Conservation (phyloP, 2,797 vertebrate genomes). For the Xiphorhynchus erythropygius region DNA sequence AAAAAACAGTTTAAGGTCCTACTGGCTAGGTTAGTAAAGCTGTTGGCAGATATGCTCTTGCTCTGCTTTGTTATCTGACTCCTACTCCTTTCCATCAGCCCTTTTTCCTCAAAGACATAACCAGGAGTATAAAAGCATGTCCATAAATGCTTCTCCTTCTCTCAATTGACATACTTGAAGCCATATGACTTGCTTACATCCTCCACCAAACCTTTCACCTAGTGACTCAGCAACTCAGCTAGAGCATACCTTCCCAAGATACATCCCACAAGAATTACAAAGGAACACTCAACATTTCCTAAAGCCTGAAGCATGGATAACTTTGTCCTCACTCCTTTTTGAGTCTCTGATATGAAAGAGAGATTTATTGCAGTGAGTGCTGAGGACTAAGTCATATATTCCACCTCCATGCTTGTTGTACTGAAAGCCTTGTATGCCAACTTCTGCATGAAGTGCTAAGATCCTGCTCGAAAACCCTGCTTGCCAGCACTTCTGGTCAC, state of each 20-base stretch:
- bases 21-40: not conserved
- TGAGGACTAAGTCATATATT: not conserved
- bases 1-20: not conserved
- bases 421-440: not conserved
- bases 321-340: not conserved
- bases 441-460: not conserved
- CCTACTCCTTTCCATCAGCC: not conserved
- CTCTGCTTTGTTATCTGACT: not conserved
- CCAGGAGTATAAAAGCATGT: not conserved
- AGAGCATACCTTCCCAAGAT: not conserved
- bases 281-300: not conserved
- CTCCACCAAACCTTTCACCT: not conserved
- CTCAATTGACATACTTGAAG: not conserved
- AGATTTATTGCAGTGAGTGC: not conserved
- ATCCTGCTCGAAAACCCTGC: not conserved
- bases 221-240: not conserved
- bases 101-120: not conserved
- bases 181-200: not conserved
- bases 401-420: not conserved
- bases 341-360: not conserved
- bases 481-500: not conserved
- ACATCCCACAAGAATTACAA: not conserved
- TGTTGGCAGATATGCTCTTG: not conserved
- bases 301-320: not conserved
- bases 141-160: not conserved